Evolutionary conservation across 2,113 vertebrate species (phyloP), one percentile per base, ranked within the genome.

Genomic region (Oreotrochilus melanogaster): DNA sequence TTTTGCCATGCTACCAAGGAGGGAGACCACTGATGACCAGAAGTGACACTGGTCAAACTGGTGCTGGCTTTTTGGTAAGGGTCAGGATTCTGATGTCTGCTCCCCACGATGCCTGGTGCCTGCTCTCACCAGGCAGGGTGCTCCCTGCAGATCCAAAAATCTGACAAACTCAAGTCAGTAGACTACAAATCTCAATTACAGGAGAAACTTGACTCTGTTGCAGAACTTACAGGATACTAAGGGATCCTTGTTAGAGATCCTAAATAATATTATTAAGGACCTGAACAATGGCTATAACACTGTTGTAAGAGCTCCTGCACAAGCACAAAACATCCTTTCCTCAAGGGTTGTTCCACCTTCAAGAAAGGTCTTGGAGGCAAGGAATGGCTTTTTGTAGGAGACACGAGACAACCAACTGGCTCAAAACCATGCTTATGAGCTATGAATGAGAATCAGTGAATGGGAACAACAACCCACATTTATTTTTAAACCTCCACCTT

Each of bases 31-130:
- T 92, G 75, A 24, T 1, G 25, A 75, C 42, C 54, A 89, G 39
- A 73, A 82, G n/a, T 45, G 76, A 66, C 47, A 45, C 31, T 93
- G 86, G 71, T 86, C 81, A 91, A 81, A 85, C 5, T 21, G 66
- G 10, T 47, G 27, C 54, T 75, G 61, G 7, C 16, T 91, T 81
- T 75, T 72, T 75, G 81, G 92, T 81, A 85, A 82, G 82, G 35
- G 87, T 33, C n/a, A 22, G 48, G 48, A 78, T 22, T 75, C 24
- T 0, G 1, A 21, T 43, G 42, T 30, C 45, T 4, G 3, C 33
- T 72, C 18, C 45, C 37, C 39, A 50, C 0, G 3, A 72, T 3
- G 13, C 11, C 22, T 2, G 2, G 18, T 56, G 69, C 75, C 86
- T 2, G 4, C 31, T 61, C 30, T 78, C 50, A 79, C 85, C 53